These are phyloP conservation scores for Pangasius djambal DNA, from an alignment of 2,797 vertebrate genomes.

Conservation along the genomic window DNA sequence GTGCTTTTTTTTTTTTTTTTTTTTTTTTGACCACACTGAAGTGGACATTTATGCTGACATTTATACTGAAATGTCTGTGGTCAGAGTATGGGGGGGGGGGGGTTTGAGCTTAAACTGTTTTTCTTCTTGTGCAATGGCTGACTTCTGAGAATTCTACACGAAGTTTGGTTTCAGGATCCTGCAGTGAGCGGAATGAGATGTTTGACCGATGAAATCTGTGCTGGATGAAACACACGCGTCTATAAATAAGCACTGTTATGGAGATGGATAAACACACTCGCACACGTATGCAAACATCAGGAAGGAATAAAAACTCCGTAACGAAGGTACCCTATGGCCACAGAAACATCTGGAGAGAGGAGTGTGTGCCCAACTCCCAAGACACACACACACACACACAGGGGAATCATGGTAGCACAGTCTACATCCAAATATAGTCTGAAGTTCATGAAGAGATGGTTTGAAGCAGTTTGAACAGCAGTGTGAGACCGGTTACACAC, in stretches of 20 bases:
- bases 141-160: background rate
- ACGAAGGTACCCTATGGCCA: constrained; percentile 41
- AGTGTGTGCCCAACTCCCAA: constrained; percentile 9
- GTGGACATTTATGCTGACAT: constrained; percentile 9
- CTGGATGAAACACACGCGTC: background rate
- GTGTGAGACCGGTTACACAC: background rate
- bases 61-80: background rate
- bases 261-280: constrained; percentile 6
- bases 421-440: background rate
- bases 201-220: background rate
- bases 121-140: background rate
- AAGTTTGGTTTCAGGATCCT: background rate
- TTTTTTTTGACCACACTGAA: background rate
- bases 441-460: background rate
- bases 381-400: background rate
- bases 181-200: background rate
- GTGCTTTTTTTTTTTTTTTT: too few relatives aligned
- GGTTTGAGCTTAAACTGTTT: background rate
- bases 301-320: constrained; percentile 43
- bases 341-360: constrained; percentile 57
- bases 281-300: constrained; percentile 23
- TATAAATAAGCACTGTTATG: constrained; percentile 6
- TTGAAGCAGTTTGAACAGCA: background rate
- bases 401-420: background rate
- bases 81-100: background rate